Percentiles rank a stretch among this genome's conserved stretches.
Evolutionary conservation across 2,888 invertebrate species (phyloP).

Genomic region (Acrobasis suavella): DNA sequence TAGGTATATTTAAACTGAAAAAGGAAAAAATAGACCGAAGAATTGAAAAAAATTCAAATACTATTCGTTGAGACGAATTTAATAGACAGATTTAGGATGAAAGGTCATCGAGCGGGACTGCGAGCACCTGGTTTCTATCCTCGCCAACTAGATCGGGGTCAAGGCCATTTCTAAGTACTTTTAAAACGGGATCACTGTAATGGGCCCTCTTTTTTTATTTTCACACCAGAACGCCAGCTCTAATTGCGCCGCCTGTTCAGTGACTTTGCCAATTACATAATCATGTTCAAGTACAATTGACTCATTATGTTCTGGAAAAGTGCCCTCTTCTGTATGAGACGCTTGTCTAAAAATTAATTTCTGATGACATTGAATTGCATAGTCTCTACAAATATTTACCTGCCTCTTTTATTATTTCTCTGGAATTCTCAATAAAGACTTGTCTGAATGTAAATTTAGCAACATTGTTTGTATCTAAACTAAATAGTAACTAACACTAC

Average conservation of each 20-base stretch:
- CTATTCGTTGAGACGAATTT: constrained; percentile 29
- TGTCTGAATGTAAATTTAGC: no score
- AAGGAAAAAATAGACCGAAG: constrained; percentile 7
- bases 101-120: constrained; percentile 55
- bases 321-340: neutral
- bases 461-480: no score
- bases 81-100: constrained; percentile 47
- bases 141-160: constrained; percentile 71
- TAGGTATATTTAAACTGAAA: constrained; percentile 7
- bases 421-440: no score
- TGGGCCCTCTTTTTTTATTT: constrained; percentile 40
- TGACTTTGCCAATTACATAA: constrained; percentile 26
- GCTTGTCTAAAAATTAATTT: no score
- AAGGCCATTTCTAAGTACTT: constrained; percentile 69
- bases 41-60: constrained; percentile 19
- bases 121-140: constrained; percentile 53
- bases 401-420: no score
- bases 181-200: constrained; percentile 53
- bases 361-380: no score
- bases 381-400: no score
- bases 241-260: constrained; percentile 22
- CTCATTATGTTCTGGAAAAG: constrained; percentile 10
- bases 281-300: constrained; percentile 18
- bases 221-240: constrained; percentile 27
- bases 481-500: no score